Conservation (phyloP, 2,113 vertebrate genomes). For the Amblyopsis rosae region DNA sequence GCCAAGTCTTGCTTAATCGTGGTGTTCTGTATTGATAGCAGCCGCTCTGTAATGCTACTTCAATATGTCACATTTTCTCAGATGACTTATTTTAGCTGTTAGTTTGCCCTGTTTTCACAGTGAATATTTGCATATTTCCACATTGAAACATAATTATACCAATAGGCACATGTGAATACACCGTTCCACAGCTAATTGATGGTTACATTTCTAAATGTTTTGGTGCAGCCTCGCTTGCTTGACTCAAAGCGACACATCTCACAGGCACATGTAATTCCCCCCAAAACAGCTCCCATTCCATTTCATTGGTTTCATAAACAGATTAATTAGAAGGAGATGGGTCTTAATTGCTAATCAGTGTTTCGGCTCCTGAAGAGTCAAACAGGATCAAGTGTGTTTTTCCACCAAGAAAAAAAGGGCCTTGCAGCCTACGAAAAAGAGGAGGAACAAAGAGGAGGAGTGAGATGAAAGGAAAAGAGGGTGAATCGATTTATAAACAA, state of each 20-base stretch:
- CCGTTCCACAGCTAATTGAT: conserved; percentile 65
- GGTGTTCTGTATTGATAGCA: conserved; percentile 44
- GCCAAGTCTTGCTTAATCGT: conserved; percentile 48
- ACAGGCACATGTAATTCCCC: conserved; percentile 62
- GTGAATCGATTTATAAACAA: neutral
- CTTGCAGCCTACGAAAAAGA: conserved; percentile 45
- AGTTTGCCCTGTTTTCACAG: conserved; percentile 29
- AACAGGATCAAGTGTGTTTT: conserved; percentile 75
- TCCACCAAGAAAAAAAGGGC: conserved; percentile 60
- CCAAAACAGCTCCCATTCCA: conserved; percentile 34
- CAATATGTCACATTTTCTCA: conserved; percentile 19
- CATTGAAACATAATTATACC: conserved; percentile 68
- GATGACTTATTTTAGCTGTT: conserved; percentile 62
- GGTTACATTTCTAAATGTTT: conserved; percentile 73
- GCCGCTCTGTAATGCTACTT: conserved; percentile 52
- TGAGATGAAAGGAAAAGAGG: neutral
- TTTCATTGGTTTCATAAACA: conserved; percentile 83
- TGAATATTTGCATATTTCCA: conserved; percentile 69
- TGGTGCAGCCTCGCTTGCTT: conserved; percentile 68
- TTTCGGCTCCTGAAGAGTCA: conserved; percentile 75
- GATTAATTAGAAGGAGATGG: conserved; percentile 78
- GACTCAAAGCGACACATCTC: conserved; percentile 71
- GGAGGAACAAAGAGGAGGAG: conserved; percentile 15
- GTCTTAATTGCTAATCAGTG: conserved; percentile 79
- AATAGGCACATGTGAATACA: conserved; percentile 65